Base-by-base conservation (phyloP, 2,797 vertebrate genomes). In the Alectoris magna region DNA sequence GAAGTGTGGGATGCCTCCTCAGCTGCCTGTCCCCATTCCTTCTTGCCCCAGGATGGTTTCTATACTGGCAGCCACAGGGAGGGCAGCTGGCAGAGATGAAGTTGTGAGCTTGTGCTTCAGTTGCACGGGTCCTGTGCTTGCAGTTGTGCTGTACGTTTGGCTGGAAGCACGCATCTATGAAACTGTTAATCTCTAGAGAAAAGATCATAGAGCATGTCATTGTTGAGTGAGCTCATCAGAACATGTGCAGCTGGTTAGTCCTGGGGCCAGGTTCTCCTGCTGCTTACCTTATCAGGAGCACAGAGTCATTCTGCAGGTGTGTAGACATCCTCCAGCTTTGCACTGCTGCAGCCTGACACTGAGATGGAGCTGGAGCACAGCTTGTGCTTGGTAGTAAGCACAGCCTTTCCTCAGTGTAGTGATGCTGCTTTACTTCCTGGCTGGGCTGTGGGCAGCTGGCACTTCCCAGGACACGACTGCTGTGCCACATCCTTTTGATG, bases 381-480 rank as follows among this genome's bases (percentile, higher is more conserved):
- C 31, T 71, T 11, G 0, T 0, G 14, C 64, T 46, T 41, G 5
- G 2, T 2, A 48, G 53, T 1, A 3, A 58, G 53, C 18, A 4
- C 75, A 51, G 64, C 41, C 71, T 68, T 49, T 36, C 46, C 41
- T 58, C 24, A 1, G 31, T 2, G 3, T 6, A 9, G 58, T 11
- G 36, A 48, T 9, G 3, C 14, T 16, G 60, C 38, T 63, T 38
- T 53, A 5, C 15, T 26, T n/a, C 1, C 34, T 38, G 44, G 76
- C 81, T 0, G 10, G 34, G n/a, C 4, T 24, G n/a, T 0, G 2
- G 15, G 49, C 63, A 51, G 36, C 14, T 6, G 4, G 51, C 27
- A 4, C 0, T 4, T 56, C 14, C 13, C 1, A 3, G 60, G 36
- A 23, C 3, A 1, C 18, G 48, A 21, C 63, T 0, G 9, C 58